Percentiles rank a stretch among this genome's conserved stretches.
Evolutionary conservation across 2,888 invertebrate genomes (phyloP).

Genomic region (Tuberolachnus salignus): DNA sequence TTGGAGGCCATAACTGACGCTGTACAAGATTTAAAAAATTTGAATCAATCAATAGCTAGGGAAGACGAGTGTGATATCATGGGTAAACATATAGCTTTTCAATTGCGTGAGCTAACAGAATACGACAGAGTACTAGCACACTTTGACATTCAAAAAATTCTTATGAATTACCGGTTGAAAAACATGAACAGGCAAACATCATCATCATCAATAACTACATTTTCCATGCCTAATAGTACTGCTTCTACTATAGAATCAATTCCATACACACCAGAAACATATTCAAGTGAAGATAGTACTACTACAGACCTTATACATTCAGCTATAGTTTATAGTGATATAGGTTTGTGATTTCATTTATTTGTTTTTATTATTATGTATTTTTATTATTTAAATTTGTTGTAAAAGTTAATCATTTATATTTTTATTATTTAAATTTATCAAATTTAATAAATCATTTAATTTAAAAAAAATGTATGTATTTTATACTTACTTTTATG

Average conservation of each 20-base stretch:
- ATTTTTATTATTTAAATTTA: no score
- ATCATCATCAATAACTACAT: constrained; percentile 21
- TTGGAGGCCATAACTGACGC: constrained; percentile 24
- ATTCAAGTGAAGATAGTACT: no score
- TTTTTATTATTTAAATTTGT: no score
- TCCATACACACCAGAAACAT: no score
- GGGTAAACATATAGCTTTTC: constrained; percentile 22
- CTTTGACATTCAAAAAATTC: constrained; percentile 19
- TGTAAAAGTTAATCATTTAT: no score
- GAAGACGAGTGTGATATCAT: constrained; percentile 29
- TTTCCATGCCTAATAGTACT: constrained; percentile 17
- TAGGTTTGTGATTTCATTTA: neutral
- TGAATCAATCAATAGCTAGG: constrained; percentile 14
- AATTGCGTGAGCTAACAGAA: constrained; percentile 15
- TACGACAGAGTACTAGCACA: constrained; percentile 20
- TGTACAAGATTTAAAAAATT: constrained; percentile 23
- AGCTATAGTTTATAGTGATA: no score
- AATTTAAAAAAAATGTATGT: neutral
- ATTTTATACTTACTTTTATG: constrained; percentile 28
- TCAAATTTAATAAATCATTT: no score
- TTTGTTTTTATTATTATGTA: neutral
- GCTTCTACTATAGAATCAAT: constrained; percentile 6
- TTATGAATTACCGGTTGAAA: constrained; percentile 22
- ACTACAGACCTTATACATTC: no score
- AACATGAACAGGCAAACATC: neutral